A percentile compares a stretch with the other conserved stretches of the same genome.
Conservation (phyloP, 1,140 invertebrate species). For the Orchesella cincta region DNA sequence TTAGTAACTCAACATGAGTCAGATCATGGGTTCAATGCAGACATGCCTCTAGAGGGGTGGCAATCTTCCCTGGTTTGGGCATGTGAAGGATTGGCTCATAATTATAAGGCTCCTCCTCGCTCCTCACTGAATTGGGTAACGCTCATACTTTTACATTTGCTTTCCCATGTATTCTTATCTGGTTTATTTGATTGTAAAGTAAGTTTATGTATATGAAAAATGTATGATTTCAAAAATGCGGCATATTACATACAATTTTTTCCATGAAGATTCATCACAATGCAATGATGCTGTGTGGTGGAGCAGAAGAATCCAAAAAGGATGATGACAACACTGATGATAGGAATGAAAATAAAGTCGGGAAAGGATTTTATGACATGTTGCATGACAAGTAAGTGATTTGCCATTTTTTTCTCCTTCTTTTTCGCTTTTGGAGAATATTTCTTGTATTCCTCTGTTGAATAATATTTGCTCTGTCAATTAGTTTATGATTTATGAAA, state of each 20-base stretch:
- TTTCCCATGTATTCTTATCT: neutral
- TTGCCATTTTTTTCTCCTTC: no score
- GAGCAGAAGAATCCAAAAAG: neutral
- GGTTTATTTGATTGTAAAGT: neutral
- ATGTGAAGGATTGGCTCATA: conserved; percentile 26
- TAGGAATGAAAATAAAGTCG: neutral
- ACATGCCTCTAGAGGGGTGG: conserved; percentile 8
- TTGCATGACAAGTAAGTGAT: neutral
- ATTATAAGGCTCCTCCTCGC: conserved; percentile 33
- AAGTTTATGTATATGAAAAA: neutral
- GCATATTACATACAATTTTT: neutral
- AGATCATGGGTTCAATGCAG: neutral
- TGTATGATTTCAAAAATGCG: neutral
- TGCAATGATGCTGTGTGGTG: neutral
- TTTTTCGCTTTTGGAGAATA: neutral
- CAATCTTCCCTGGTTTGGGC: neutral
- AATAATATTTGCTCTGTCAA: neutral
- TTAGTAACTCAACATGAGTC: neutral
- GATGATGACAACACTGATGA: neutral
- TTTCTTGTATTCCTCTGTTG: neutral
- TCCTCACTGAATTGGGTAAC: conserved; percentile 33
- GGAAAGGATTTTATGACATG: conserved; percentile 9
- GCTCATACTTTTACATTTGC: neutral
- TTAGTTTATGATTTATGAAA: neutral
- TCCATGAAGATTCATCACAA: neutral